These are phyloP conservation scores for Hydroisotoma schaefferi DNA, from an alignment of 2,888 invertebrate genomes.

Conservation along the genomic window DNA sequence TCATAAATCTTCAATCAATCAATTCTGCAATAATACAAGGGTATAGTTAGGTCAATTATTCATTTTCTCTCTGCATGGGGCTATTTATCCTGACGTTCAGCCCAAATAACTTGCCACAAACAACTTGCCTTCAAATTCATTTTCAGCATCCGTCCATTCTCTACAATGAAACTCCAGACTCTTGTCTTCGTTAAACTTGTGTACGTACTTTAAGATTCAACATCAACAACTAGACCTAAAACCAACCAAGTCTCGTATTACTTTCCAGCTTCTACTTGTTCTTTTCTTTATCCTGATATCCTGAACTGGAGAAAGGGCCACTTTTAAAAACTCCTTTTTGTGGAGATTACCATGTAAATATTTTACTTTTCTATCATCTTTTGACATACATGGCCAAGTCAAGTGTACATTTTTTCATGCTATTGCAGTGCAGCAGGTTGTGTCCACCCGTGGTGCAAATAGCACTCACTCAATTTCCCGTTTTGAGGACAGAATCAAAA, in stretches of 20 bases:
- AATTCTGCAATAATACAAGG: conserved; percentile 24
- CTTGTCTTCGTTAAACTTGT: too few species aligned
- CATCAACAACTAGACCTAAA: too few species aligned
- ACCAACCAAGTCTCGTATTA: too few species aligned
- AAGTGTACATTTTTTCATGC: too few species aligned
- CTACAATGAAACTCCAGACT: neutral
- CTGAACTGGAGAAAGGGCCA: neutral
- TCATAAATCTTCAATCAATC: conserved; percentile 43
- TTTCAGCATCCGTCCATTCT: neutral
- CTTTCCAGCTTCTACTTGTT: too few species aligned
- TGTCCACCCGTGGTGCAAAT: too few species aligned
- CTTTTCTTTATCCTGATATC: too few species aligned
- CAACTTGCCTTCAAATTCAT: conserved; percentile 13
- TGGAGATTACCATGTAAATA: neutral
- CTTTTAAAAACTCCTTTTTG: neutral
- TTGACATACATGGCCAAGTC: too few species aligned
- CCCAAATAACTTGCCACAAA: conserved; percentile 13
- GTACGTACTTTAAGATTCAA: too few species aligned
- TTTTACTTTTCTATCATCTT: neutral
- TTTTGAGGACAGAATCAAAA: too few species aligned
- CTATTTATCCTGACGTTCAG: conserved; percentile 14
- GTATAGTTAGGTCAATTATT: conserved; percentile 21
- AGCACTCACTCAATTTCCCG: too few species aligned
- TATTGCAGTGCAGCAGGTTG: too few species aligned
- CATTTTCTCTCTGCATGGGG: conserved; percentile 33